Base-by-base conservation (phyloP, 2,797 vertebrate genomes). In the Enteromius thamalakanensis region DNA sequence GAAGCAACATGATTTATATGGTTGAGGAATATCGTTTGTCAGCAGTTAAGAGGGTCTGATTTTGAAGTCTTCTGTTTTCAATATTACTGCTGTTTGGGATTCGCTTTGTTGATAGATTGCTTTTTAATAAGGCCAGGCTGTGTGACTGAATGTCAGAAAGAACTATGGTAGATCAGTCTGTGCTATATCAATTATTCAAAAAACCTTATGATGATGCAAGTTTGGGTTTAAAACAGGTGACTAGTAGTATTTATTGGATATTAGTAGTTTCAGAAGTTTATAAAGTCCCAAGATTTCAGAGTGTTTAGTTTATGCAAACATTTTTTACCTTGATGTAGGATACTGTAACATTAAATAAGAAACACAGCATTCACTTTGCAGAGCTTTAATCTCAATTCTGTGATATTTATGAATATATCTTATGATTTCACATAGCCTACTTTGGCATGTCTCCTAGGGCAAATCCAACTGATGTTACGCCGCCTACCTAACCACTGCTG, bases 381-480 rank as follows among this genome's bases (percentile, higher is more conserved):
- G 21, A 26, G 32, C 47, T 68, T 51, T 53, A 79, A 53, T 79
- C 77, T 79, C 42, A 51, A 68, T 21, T 45, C 47, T 69, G 14
- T 53, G 29, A 68, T 69, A 79, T 79, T 79, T 69, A 79, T 79
- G 32, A 79, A 23, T 79, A 65, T 37, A 51, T 79, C 10, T 23
- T 75, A 65, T 37, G 77, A 40, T 82, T 17, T 67, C 40, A 81
- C 42, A n/a, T 75, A 69, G 76, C 51, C 70, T 79, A 69, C 37
- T 83, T 86, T 80, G 81, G 29, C 26, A 58, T 8, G 34, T 83
- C 37, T 83, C 60, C 45, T 55, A 49, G 76, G 81, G 74, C 74
- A 72, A 32, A 74, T 77, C 60, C 62, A 80, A 69, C 53, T 23
- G 53, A 82, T 67, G 70, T 75, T 82, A 86, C 45, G 11, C 55